phyloP scores from a whole-genome alignment of 2,113 vertebrate genomes.

The Aix galericulata region DNA sequence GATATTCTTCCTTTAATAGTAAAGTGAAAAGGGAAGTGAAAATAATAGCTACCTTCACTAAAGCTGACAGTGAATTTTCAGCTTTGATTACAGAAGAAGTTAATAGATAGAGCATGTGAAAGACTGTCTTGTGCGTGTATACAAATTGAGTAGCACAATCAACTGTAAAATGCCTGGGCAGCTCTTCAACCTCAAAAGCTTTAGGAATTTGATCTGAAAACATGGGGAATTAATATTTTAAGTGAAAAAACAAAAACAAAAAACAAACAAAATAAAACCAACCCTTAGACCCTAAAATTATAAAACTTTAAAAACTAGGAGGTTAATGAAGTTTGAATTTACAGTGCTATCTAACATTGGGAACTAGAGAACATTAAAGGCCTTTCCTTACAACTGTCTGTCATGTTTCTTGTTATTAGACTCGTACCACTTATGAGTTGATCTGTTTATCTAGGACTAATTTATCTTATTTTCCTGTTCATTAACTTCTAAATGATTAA shows the following conservation, averaged over 20 bases:
- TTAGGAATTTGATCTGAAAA: background rate
- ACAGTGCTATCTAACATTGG: background rate
- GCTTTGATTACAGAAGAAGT: background rate
- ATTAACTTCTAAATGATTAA: background rate
- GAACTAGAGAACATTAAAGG: background rate
- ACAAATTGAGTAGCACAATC: background rate
- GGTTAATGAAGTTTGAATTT: background rate
- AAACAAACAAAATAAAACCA: no score
- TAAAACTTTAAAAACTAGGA: background rate
- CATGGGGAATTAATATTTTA: background rate
- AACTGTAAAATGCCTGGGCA: background rate
- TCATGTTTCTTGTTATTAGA: background rate
- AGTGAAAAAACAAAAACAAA: background rate
- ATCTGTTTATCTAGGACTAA: background rate
- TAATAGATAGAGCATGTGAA: background rate
- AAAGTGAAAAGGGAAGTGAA: background rate
- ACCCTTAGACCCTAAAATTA: background rate
- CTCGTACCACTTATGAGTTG: accelerated
- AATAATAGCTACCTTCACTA: background rate
- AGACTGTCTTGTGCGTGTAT: background rate
- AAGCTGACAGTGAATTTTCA: background rate
- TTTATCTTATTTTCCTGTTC: background rate
- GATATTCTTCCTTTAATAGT: background rate
- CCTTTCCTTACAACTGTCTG: background rate
- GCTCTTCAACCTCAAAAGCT: background rate